phyloP scores from a whole-genome alignment of 1,140 invertebrate genomes.

The Diachasma alloeum region DNA sequence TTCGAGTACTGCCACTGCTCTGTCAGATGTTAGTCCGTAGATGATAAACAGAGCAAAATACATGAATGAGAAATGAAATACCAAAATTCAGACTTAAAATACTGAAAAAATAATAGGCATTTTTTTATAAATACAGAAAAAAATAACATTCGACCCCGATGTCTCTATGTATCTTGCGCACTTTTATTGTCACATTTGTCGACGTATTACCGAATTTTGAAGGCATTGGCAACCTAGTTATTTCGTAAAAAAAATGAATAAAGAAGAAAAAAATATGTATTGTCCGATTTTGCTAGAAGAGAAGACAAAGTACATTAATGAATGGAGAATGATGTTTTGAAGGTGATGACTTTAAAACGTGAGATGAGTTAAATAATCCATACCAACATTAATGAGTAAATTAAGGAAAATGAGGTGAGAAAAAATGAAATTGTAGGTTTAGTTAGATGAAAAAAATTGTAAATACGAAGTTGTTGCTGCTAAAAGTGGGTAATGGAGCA shows the following conservation, averaged over 20 bases:
- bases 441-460: constrained; percentile 36
- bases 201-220: constrained; percentile 47
- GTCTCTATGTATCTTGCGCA: constrained; percentile 51
- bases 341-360: background rate
- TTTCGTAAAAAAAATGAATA: constrained; percentile 22
- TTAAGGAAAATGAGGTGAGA: constrained; percentile 14
- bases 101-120: background rate
- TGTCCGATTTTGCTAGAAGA: constrained; percentile 1
- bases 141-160: constrained; percentile 28
- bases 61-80: constrained; percentile 3
- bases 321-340: background rate
- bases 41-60: constrained; percentile 16
- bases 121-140: constrained; percentile 24
- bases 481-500: constrained; percentile 31
- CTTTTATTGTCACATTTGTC: constrained; percentile 37
- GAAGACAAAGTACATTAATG: constrained; percentile 1
- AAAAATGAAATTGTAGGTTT: constrained; percentile 22
- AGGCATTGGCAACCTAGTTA: constrained; percentile 55
- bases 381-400: constrained; percentile 17
- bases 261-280: background rate
- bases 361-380: background rate
- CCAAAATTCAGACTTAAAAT: background rate
- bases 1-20: constrained; percentile 36
- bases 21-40: constrained; percentile 20
- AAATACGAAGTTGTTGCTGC: constrained; percentile 38